Evolutionary conservation across 2,888 invertebrate genomes (phyloP).

Genomic region (Harpalus rufipes): DNA sequence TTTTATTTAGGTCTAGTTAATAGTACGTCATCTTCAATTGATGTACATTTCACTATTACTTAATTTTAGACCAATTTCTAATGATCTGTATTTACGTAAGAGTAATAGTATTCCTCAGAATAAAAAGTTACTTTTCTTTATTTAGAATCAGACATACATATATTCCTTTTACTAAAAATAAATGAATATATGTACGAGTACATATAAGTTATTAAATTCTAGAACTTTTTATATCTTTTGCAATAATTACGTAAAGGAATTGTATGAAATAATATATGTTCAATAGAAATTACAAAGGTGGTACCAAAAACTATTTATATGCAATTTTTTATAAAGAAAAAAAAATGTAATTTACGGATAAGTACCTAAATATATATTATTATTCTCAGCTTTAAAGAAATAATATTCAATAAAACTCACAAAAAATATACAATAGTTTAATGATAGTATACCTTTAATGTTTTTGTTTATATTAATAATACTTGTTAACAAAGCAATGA

Average conservation of each 20-base stretch:
- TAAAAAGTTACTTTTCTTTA: not conserved
- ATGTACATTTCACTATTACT: conserved; percentile 34
- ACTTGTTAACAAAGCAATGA: conserved; percentile 32
- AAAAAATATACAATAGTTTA: conserved; percentile 15
- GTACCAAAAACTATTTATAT: too few relatives aligned
- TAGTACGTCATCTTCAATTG: conserved; percentile 24
- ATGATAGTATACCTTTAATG: conserved; percentile 10
- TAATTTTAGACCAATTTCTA: conserved; percentile 1
- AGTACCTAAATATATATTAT: not conserved
- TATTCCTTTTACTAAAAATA: not conserved
- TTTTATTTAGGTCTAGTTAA: conserved; percentile 3
- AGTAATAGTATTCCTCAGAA: not conserved
- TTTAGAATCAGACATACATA: not conserved
- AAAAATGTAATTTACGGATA: too few relatives aligned
- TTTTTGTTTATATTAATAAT: conserved; percentile 8
- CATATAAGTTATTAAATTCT: not conserved
- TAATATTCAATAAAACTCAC: not conserved
- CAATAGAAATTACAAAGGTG: too few relatives aligned
- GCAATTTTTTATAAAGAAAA: too few relatives aligned
- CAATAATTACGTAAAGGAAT: not conserved
- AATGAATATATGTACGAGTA: not conserved
- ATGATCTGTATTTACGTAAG: not conserved
- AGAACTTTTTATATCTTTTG: not conserved
- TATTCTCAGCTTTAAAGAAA: not conserved
- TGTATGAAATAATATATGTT: not conserved